These are phyloP conservation scores for Paratrypauchen microcephalus DNA, from an alignment of 2,797 vertebrate species.

Conservation along the genomic window DNA sequence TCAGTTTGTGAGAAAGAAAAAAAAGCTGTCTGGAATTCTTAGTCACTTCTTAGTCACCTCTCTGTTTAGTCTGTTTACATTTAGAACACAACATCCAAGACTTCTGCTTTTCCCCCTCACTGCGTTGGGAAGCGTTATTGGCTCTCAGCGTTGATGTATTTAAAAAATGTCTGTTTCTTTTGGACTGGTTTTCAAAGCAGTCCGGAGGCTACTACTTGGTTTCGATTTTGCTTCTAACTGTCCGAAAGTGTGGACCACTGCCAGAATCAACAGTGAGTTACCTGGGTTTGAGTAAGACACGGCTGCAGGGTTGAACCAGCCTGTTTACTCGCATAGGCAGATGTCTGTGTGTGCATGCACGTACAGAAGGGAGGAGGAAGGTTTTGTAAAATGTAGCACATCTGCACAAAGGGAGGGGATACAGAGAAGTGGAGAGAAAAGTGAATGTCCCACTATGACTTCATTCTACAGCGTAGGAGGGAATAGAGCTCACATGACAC, in stretches of 20 bases:
- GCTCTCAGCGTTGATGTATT: slow-evolving; percentile 27
- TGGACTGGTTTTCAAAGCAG: slow-evolving; percentile 51
- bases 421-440: slow-evolving; percentile 17
- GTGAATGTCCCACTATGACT: background rate
- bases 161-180: slow-evolving; percentile 37
- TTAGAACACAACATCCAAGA: slow-evolving; percentile 41
- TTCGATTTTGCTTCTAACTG: slow-evolving; percentile 45
- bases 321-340: slow-evolving; percentile 61
- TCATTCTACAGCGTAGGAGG: background rate
- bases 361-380: slow-evolving; percentile 40
- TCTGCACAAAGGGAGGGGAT: slow-evolving; percentile 37
- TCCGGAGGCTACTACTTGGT: slow-evolving; percentile 56
- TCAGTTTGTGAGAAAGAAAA: slow-evolving; percentile 26
- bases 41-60: slow-evolving; percentile 68
- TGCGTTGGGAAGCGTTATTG: slow-evolving; percentile 10
- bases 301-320: slow-evolving; percentile 54
- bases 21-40: slow-evolving; percentile 40
- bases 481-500: background rate
- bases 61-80: slow-evolving; percentile 70
- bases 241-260: slow-evolving; percentile 57
- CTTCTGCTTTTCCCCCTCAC: slow-evolving; percentile 46
- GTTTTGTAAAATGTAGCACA: slow-evolving; percentile 25
- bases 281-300: slow-evolving; percentile 63
- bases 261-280: slow-evolving; percentile 68
- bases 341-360: slow-evolving; percentile 33